Conservation (phyloP, 2,888 invertebrate species). For the Parascotia fuliginaria region DNA sequence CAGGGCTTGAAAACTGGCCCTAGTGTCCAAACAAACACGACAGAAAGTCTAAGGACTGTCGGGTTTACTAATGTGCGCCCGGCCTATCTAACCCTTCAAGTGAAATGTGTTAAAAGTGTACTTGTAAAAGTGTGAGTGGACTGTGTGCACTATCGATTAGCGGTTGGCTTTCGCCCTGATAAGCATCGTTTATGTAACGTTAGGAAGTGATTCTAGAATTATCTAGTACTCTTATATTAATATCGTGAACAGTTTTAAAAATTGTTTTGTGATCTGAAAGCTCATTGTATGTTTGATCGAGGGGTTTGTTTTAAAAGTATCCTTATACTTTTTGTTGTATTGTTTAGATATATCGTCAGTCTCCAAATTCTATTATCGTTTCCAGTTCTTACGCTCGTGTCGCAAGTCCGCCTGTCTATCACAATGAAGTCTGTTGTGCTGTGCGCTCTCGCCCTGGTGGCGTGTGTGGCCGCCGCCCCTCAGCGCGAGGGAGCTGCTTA, state of each 20-base stretch:
- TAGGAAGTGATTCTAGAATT: slow-evolving; percentile 33
- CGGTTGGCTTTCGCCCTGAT: slow-evolving; percentile 44
- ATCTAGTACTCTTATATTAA: slow-evolving; percentile 5
- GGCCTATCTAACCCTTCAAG: slow-evolving; percentile 35
- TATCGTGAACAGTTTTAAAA: not conserved
- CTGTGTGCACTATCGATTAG: slow-evolving; percentile 39
- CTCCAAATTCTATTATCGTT: not conserved
- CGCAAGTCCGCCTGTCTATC: slow-evolving; percentile 28
- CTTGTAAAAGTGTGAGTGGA: slow-evolving; percentile 53
- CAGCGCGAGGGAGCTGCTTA: slow-evolving; percentile 93
- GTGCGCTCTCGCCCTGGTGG: slow-evolving; percentile 77
- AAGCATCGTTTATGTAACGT: slow-evolving; percentile 47
- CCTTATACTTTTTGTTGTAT: no score
- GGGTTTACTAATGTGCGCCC: no score
- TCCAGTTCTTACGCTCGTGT: slow-evolving; percentile 26
- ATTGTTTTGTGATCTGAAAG: slow-evolving; percentile 1
- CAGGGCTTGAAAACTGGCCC: no score
- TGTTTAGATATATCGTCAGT: no score
- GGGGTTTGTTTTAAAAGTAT: slow-evolving; percentile 11
- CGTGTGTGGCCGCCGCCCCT: slow-evolving; percentile 85
- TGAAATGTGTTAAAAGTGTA: slow-evolving; percentile 45
- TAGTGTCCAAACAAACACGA: no score
- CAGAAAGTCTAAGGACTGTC: no score
- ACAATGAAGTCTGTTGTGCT: slow-evolving; percentile 72
- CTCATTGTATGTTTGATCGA: not conserved